Base-by-base conservation (phyloP, 1,140 invertebrate species). In the Caenorhabditis briggsae region DNA sequence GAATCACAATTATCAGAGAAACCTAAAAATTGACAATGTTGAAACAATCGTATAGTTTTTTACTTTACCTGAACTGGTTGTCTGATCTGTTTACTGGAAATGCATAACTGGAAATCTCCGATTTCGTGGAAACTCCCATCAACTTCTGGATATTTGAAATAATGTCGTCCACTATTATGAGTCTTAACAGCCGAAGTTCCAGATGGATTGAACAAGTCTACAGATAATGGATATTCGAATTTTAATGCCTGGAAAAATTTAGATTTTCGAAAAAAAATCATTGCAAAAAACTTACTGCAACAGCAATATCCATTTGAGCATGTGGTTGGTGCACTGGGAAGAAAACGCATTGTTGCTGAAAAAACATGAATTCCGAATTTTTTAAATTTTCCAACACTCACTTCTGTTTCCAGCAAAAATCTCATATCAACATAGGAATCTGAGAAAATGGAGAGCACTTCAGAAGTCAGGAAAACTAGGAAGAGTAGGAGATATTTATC, bases 231-330 rank as follows among this genome's bases (percentile, higher is more conserved):
- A 53, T 78, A 78, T 50, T 78, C 46, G 8, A 46, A 20, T 18
- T 78, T 78, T 11, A 78, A 3, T 0, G 70, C 70, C 70, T 78
- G 18, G 9, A 6, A 12, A 50, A 78, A 78, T 46, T 11, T 1
- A 64, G 33, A 3, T 50, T 23, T 12, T 20, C 3, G 14, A 46
- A 12, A 1, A 14, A 70, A 43, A n/a, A 50, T n/a, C n/a, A 78
- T 43, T 46, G 41, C n/a, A 50, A 18, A 46, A 20, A 78, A 78
- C 70, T 78, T 46, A 78, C 70, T 20, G 70, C 48, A 78, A 78
- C 70, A 78, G 70, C n/a, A 50, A 78, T 78, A 78, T 78, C 70
- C 43, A 78, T 48, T 78, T 78, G 70, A 53, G 70, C 48, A 78
- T 78, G 70, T 20, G 70, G 70, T 23, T 78, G 70, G 18, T 78